Base-by-base conservation (phyloP, 1,140 invertebrate genomes). In the Wasmannia auropunctata region DNA sequence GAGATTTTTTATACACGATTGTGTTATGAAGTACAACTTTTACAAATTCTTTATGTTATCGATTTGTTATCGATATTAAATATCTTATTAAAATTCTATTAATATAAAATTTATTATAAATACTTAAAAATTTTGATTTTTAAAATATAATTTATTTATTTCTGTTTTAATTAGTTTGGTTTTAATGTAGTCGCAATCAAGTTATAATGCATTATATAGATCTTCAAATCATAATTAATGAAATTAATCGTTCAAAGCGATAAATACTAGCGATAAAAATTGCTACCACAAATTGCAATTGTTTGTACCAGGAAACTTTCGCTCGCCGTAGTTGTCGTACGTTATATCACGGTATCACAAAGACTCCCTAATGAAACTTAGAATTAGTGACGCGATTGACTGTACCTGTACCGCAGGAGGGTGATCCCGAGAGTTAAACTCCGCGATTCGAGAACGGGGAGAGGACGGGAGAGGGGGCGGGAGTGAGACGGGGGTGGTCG, bases 401-500 rank as follows among this genome's bases (percentile, higher is more conserved):
- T 77, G 81, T 85, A 85, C 81, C 81, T 85, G 81, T 65, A 85
- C 46, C 70, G 58, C 81, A 77, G 56, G 72, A 85, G 72, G 74
- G 81, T 76, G 60, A 85, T 75, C 72, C 56, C 46, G 43, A 85
- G 81, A 85, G 81, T 76, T 85, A 77, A 85, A 85, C 51, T 72
- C 51, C 37, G 62, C 84, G 88, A 89, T 63, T 70, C 70, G 75
- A 76, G 84, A 80, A 80, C 22, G 81, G n/a, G n/a, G n/a, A n/a
- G n/a, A n/a, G n/a, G n/a, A 11, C 62, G 28, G 5, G 22, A 22
- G 58, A 86, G 89, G 87, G 22, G 31, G 58, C 86, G 89, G 87
- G 75, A 22, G 46, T 25, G 60, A 74, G 51, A 83, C 90, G 85
- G 91, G 88, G 89, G 87, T 85, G 85, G 87, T 80, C 77, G 88